Evolutionary conservation across 2,113 vertebrate genomes (phyloP).

Genomic region (Lipotes vexillifer): DNA sequence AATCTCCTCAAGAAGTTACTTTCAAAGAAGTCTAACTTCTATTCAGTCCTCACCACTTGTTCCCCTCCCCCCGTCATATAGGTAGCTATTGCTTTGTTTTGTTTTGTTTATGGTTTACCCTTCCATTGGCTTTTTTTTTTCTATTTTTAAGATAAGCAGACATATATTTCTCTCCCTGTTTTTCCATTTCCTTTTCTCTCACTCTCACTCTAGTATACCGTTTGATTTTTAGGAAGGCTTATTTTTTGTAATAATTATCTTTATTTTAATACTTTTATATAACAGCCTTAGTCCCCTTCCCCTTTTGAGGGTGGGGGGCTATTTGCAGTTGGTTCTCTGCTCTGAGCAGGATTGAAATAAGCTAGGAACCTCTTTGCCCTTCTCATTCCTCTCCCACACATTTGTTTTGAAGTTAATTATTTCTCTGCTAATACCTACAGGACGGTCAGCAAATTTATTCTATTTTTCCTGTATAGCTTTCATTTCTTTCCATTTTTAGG

Average conservation of each 20-base stretch:
- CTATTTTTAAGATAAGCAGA: neutral
- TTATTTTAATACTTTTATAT: neutral
- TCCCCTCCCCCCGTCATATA: accelerated
- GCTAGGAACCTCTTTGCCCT: neutral
- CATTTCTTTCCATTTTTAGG: neutral
- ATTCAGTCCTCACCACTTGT: neutral
- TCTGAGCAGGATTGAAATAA: neutral
- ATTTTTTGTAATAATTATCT: neutral
- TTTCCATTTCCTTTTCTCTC: neutral
- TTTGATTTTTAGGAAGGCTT: neutral
- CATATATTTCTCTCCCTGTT: neutral
- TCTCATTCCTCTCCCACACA: neutral
- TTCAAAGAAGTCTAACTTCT: neutral
- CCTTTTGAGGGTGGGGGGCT: neutral
- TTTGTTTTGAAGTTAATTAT: neutral
- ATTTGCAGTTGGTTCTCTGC: neutral
- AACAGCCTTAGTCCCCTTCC: neutral
- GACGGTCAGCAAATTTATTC: neutral
- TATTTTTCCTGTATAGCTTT: neutral
- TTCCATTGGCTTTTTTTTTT: neutral
- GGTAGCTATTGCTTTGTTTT: neutral
- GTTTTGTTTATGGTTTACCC: neutral
- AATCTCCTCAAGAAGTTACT: neutral
- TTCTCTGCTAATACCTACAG: neutral
- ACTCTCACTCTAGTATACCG: neutral